Evolutionary conservation across 92 coral and sea anemone species (phyloP).

Genomic region (Epizoanthus fatuus): DNA sequence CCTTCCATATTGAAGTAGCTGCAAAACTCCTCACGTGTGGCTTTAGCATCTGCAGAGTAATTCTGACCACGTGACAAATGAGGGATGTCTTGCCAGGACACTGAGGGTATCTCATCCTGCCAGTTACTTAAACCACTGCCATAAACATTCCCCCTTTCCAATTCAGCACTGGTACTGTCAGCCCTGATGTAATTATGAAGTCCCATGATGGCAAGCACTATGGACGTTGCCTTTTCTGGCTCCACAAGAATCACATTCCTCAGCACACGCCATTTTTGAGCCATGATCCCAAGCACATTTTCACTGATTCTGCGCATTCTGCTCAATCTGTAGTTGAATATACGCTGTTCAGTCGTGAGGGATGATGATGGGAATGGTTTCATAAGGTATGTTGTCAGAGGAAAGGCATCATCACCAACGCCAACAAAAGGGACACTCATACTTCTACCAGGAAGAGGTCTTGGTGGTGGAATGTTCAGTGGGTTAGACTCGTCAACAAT

Average conservation of each 20-base stretch:
- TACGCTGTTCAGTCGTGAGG: slow-evolving; percentile 32
- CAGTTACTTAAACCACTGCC: background rate
- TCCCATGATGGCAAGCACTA: slow-evolving; percentile 19
- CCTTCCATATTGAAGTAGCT: too few species aligned
- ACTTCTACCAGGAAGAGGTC: slow-evolving; percentile 59
- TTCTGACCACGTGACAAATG: slow-evolving; percentile 47
- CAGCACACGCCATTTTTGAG: slow-evolving; percentile 58
- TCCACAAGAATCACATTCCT: slow-evolving; percentile 26
- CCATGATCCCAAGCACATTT: slow-evolving; percentile 65
- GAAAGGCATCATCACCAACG: slow-evolving; percentile 50
- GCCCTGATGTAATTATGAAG: slow-evolving; percentile 15
- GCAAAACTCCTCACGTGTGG: slow-evolving; percentile 45
- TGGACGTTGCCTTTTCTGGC: slow-evolving; percentile 26
- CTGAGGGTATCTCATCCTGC: slow-evolving; percentile 4
- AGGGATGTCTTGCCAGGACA: slow-evolving; percentile 48
- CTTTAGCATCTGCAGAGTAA: slow-evolving; percentile 50
- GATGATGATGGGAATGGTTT: slow-evolving; percentile 55
- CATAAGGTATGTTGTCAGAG: slow-evolving; percentile 18
- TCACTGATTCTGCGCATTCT: slow-evolving; percentile 67
- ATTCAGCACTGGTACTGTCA: slow-evolving; percentile 21
- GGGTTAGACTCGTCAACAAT: slow-evolving; percentile 33
- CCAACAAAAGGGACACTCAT: slow-evolving; percentile 10
- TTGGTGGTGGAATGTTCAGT: slow-evolving; percentile 35
- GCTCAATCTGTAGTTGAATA: slow-evolving; percentile 38
- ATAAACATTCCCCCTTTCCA: slow-evolving; percentile 22